phyloP scores from a whole-genome alignment of 2,888 invertebrate genomes.

The Drosophila neotestacea region DNA sequence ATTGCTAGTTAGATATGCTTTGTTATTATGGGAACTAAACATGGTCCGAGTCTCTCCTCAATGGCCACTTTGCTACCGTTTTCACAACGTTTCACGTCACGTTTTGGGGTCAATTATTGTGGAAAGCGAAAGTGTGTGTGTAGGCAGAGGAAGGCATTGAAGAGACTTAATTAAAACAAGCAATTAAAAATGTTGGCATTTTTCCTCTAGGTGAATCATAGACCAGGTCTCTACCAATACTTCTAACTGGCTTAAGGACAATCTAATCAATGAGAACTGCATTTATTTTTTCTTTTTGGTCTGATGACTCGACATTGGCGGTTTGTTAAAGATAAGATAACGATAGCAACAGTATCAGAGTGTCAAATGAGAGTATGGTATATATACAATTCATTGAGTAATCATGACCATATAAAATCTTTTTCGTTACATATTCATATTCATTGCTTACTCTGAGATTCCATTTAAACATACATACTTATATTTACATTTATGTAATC shows the following conservation, averaged over 20 bases:
- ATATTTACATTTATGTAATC: conserved; percentile 39
- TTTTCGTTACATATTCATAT: conserved; percentile 11
- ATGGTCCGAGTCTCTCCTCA: conserved; percentile 14
- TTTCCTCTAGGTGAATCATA: conserved; percentile 56
- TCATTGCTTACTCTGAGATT: conserved; percentile 13
- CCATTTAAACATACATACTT: background rate
- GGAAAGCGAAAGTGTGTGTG: conserved; percentile 42
- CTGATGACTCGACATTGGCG: conserved; percentile 52
- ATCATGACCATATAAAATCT: conserved; percentile 18
- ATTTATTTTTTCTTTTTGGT: conserved; percentile 13
- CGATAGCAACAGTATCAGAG: background rate
- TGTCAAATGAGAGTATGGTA: background rate
- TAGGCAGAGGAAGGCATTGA: background rate
- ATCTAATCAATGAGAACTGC: conserved; percentile 57
- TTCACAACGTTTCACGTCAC: conserved; percentile 53
- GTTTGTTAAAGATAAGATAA: conserved; percentile 53
- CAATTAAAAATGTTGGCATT: conserved; percentile 38
- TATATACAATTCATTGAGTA: conserved; percentile 38
- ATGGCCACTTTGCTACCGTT: conserved; percentile 36
- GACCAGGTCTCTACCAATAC: conserved; percentile 34
- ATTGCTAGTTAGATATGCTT: conserved; percentile 60
- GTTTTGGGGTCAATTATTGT: conserved; percentile 70
- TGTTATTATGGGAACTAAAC: conserved; percentile 44
- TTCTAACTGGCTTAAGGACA: conserved; percentile 13
- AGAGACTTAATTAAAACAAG: conserved; percentile 47